These are phyloP conservation scores for Drosophila fungiperda DNA, from an alignment of 2,888 invertebrate species.

Conservation along the genomic window DNA sequence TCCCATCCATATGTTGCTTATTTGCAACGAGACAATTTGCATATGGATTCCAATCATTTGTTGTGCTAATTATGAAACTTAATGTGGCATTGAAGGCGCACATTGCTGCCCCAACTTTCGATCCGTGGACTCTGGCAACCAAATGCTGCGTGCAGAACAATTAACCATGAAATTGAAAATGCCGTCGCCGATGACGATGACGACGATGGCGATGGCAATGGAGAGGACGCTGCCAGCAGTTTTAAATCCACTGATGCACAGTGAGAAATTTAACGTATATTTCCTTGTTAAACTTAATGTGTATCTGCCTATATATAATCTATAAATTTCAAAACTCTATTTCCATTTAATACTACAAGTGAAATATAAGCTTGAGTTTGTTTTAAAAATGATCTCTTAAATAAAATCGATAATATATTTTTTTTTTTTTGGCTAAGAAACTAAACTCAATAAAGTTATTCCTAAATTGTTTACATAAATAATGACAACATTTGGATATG, in stretches of 20 bases:
- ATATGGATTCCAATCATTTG: constrained; percentile 73
- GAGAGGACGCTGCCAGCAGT: constrained; percentile 32
- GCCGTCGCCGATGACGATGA: constrained; percentile 54
- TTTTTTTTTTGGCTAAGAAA: background rate
- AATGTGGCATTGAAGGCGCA: constrained; percentile 72
- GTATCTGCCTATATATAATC: too few species aligned
- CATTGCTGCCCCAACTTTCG: constrained; percentile 16
- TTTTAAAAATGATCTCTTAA: background rate
- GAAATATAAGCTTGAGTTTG: background rate
- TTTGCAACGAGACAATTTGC: constrained; percentile 67
- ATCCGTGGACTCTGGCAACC: constrained; percentile 50
- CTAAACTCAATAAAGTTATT: background rate
- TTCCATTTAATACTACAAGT: too few species aligned
- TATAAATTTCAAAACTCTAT: background rate
- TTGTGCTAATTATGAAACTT: constrained; percentile 79
- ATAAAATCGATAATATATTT: background rate
- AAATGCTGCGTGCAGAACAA: constrained; percentile 81
- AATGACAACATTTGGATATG: background rate
- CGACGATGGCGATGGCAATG: constrained; percentile 7
- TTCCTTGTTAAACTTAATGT: background rate
- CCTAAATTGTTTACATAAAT: background rate
- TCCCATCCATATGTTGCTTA: constrained; percentile 72
- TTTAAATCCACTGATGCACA: constrained; percentile 40
- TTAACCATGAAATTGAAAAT: constrained; percentile 83
- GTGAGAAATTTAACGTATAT: background rate